Conservation (phyloP, 2,113 vertebrate species). For the Corydoras sp. region DNA sequence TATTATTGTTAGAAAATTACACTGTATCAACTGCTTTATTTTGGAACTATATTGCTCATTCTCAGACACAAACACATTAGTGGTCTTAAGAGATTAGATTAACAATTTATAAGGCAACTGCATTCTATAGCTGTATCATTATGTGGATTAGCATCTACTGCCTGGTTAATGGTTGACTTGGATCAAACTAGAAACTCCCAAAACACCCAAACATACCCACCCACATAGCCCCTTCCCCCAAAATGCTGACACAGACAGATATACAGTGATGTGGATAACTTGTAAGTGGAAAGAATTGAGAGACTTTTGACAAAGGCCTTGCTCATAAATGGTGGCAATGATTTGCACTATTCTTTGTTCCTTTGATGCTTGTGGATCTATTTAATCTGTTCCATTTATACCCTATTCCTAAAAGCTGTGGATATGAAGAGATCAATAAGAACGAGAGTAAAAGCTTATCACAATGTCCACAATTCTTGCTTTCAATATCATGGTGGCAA, state of each 20-base stretch:
- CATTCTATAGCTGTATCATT: slow-evolving; percentile 37
- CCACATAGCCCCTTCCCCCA: slow-evolving; percentile 20
- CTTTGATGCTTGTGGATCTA: not conserved
- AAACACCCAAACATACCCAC: slow-evolving; percentile 14
- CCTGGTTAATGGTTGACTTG: slow-evolving; percentile 21
- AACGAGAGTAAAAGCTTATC: not conserved
- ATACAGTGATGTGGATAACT: too few species aligned
- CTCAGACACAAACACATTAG: slow-evolving; percentile 10
- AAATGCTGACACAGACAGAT: not conserved
- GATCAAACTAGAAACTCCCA: slow-evolving; percentile 23
- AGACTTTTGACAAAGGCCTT: slow-evolving; percentile 3
- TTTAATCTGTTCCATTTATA: slow-evolving; percentile 10
- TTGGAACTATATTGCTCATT: not conserved
- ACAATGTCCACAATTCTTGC: not conserved
- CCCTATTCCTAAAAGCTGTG: slow-evolving; percentile 26
- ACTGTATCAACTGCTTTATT: not conserved
- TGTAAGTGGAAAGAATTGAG: too few species aligned
- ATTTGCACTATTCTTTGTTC: slow-evolving; percentile 34
- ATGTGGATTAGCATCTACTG: slow-evolving; percentile 29
- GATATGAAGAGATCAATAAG: slow-evolving; percentile 1
- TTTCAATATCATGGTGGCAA: not conserved
- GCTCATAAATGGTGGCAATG: slow-evolving; percentile 7
- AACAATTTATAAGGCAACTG: slow-evolving; percentile 29
- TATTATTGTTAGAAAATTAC: too few species aligned
- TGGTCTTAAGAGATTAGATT: slow-evolving; percentile 41